These are phyloP conservation scores for Marmota flaviventris DNA, from an alignment of 2,113 vertebrate genomes.

Conservation along the genomic window DNA sequence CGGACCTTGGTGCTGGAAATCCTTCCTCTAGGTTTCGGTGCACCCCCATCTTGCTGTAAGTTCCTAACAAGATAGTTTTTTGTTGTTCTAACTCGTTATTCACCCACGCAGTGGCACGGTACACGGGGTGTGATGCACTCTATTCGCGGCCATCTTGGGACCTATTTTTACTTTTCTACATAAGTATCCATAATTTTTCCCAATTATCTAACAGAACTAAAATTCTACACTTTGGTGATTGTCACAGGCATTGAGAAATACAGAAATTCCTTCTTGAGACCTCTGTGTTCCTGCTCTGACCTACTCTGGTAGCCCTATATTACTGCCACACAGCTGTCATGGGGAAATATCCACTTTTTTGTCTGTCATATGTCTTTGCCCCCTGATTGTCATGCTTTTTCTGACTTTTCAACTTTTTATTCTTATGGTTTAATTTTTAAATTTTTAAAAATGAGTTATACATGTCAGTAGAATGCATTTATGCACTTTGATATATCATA, in stretches of 20 bases:
- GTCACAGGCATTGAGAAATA: neutral
- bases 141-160: no score
- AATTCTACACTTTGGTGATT: neutral
- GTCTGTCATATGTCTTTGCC: neutral
- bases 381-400: neutral
- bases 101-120: no score
- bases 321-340: neutral
- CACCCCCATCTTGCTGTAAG: no score
- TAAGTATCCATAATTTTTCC: neutral
- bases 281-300: neutral
- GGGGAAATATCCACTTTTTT: neutral
- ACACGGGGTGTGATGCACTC: no score
- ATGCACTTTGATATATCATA: no score
- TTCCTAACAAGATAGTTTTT: no score
- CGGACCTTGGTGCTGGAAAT: no score
- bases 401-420: neutral
- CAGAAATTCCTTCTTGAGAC: neutral
- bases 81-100: no score
- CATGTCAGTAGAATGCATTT: no score
- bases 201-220: neutral
- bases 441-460: no score
- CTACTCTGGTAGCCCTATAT: neutral
- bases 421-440: no score
- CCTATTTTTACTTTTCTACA: neutral
- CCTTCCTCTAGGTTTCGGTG: no score